Evolutionary conservation across 2,797 vertebrate species (phyloP), one percentile per base, ranked within the genome.

Genomic region (Sternarchorhynchus goeldii): DNA sequence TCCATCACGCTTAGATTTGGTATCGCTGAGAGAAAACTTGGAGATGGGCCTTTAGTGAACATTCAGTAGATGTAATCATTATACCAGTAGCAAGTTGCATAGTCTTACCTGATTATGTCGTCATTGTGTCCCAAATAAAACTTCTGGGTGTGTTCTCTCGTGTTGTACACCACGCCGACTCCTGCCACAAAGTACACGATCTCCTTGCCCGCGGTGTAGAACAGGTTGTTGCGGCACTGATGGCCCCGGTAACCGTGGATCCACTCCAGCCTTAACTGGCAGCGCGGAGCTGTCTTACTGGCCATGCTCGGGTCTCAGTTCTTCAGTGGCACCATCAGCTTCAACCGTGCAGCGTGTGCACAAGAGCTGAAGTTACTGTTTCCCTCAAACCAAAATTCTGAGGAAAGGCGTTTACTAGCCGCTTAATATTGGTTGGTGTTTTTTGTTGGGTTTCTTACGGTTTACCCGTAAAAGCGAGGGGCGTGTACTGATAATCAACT

Each of bases 161-260:
- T 93, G 89, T 95, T 96, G 85, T 95, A 96, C 83, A 95, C 94
- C 79, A 95, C 94, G 62, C 94, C 95, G 81, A 94, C 93, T 63
- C 95, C 95, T 18, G 95, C 95, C 85, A 96, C 95, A 82, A 96
- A 96, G 87, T 95, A 95, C 56, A 95, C 95, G 77, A 96, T 93
- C 90, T 96, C 95, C 89, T 94, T 93, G 84, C 94, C 94, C 20
- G 94, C 95, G 3, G 94, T 95, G 90, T 95, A 95, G 90, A 94
- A 95, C 79, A 95, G 94, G 90, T 96, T 96, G 92, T 96, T 96
- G 88, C 94, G 94, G 90, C 94, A 96, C 90, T 95, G 95, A 79
- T 95, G 95, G 25, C 95, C 95, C 69, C 94, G 90, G 89, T 95
- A 95, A 77, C 95, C 95, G 77, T 95, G 95, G 83, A 95, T 93